These are phyloP conservation scores for Drosophila serrata DNA, from an alignment of 1,140 invertebrate species.

Conservation along the genomic window DNA sequence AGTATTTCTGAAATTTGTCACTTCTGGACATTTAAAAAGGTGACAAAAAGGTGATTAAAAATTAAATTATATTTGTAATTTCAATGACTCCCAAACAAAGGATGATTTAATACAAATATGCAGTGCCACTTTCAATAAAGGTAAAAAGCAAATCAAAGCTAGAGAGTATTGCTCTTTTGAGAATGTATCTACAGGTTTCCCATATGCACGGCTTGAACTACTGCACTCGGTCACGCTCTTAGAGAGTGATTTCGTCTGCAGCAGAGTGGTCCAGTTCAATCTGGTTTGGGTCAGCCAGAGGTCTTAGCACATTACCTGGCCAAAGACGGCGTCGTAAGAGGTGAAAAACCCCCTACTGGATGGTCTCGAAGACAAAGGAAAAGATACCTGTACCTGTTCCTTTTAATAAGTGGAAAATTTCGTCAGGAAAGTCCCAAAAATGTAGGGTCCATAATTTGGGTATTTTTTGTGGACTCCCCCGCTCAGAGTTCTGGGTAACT, in stretches of 20 bases:
- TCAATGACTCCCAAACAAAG: neutral
- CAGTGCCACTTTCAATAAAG: neutral
- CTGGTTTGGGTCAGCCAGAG: constrained; percentile 41
- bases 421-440: constrained; percentile 15
- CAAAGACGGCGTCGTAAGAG: neutral
- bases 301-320: constrained; percentile 26
- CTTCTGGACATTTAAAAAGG: neutral
- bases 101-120: neutral
- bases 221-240: constrained; percentile 18
- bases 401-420: constrained; percentile 30
- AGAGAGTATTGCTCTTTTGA: neutral
- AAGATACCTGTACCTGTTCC: constrained; percentile 12
- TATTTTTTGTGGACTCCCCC: constrained; percentile 16
- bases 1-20: neutral
- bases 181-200: neutral
- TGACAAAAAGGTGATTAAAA: no score
- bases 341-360: constrained; percentile 22
- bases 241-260: constrained; percentile 28
- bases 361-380: constrained; percentile 12
- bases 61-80: no score
- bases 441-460: neutral
- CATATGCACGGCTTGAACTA: constrained; percentile 1
- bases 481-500: constrained; percentile 30
- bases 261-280: constrained; percentile 18
- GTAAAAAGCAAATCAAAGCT: neutral